phyloP scores from a whole-genome alignment of 2,888 invertebrate genomes.

The Siphlonurus alternatus region DNA sequence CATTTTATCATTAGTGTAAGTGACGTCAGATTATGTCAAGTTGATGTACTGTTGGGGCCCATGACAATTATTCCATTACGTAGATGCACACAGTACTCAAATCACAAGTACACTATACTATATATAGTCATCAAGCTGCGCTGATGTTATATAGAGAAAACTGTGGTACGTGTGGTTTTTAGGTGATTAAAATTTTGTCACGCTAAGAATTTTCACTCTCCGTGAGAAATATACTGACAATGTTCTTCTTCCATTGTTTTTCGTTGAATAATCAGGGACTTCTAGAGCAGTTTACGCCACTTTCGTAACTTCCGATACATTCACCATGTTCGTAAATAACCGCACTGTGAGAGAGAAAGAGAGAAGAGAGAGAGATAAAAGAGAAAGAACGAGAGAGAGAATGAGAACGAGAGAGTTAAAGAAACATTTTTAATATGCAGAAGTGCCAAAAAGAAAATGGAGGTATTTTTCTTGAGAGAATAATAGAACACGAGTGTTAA shows the following conservation, averaged over 20 bases:
- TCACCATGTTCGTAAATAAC: neutral
- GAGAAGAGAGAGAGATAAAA: neutral
- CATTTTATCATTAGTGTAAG: no score
- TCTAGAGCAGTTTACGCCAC: neutral
- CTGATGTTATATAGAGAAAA: no score
- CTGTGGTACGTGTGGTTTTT: neutral
- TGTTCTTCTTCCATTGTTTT: neutral
- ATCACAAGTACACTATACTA: no score
- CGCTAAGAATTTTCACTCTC: neutral
- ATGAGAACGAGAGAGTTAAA: neutral
- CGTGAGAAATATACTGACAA: neutral
- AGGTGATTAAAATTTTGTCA: neutral
- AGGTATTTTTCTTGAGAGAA: constrained; percentile 1
- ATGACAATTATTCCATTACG: neutral
- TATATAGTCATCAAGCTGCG: no score
- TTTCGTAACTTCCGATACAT: neutral
- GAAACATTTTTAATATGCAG: constrained; percentile 1
- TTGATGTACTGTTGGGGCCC: no score
- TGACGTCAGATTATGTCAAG: no score
- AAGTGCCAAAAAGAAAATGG: constrained; percentile 1
- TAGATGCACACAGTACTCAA: neutral
- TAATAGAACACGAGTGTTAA: neutral
- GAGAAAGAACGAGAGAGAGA: constrained; percentile 2
- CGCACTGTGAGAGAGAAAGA: neutral
- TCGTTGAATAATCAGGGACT: neutral